phyloP scores from a whole-genome alignment of 2,888 invertebrate genomes.

The Hipparchia semele region DNA sequence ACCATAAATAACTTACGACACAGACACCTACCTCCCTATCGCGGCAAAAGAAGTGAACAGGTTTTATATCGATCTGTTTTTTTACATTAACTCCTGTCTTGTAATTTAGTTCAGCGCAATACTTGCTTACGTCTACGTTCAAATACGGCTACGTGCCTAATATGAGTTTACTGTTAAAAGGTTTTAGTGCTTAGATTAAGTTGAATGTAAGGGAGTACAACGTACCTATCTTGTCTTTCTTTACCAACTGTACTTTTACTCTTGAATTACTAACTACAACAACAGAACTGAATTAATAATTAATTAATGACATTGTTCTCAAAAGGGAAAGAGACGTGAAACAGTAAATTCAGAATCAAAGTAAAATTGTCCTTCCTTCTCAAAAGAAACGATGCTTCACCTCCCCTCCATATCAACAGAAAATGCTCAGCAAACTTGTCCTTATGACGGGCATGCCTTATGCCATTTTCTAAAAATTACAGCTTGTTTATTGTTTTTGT shows the following conservation, averaged over 20 bases:
- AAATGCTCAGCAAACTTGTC: too few relatives aligned
- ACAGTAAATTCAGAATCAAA: not conserved
- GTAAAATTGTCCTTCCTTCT: too few relatives aligned
- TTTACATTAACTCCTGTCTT: slow-evolving; percentile 12
- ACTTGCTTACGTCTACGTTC: not conserved
- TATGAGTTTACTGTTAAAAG: not conserved
- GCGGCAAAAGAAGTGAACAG: slow-evolving; percentile 21
- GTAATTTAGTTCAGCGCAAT: slow-evolving; percentile 15
- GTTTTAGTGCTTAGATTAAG: slow-evolving; percentile 14
- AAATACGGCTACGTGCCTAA: not conserved
- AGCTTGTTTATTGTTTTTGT: too few relatives aligned
- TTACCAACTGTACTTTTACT: not conserved
- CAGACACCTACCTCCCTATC: slow-evolving; percentile 20
- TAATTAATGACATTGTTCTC: not conserved
- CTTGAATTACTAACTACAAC: not conserved
- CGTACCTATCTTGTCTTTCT: not conserved
- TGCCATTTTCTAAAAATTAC: too few relatives aligned
- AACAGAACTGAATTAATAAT: not conserved
- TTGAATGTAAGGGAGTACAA: not conserved
- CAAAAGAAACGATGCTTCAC: too few relatives aligned
- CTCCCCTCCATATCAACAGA: too few relatives aligned
- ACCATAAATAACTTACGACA: slow-evolving; percentile 27
- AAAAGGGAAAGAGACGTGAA: not conserved
- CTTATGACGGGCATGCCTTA: too few relatives aligned
- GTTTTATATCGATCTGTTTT: slow-evolving; percentile 23